Evolutionary conservation across 2,888 invertebrate species (phyloP).

Genomic region (Macaria liturata): DNA sequence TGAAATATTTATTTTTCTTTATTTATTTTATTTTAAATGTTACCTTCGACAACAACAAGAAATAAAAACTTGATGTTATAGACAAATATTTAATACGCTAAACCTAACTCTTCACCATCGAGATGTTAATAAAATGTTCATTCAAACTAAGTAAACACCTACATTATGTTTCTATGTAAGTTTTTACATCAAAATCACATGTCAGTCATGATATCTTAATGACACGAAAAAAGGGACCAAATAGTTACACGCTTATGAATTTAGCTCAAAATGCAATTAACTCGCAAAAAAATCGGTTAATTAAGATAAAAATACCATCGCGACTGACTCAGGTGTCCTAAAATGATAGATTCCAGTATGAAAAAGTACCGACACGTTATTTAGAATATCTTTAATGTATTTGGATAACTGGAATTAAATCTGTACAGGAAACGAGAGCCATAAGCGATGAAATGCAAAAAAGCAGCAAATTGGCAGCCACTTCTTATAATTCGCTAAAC

Average conservation of each 20-base stretch:
- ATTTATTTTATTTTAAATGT: too few species aligned
- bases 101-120: too few species aligned
- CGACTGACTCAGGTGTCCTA: background rate
- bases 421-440: conserved; percentile 26
- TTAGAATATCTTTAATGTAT: background rate
- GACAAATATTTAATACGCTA: too few species aligned
- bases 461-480: conserved; percentile 15
- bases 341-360: background rate
- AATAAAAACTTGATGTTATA: too few species aligned
- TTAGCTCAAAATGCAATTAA: conserved; percentile 7
- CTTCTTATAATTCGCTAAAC: conserved; percentile 16
- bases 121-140: too few species aligned
- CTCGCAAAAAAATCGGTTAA: conserved; percentile 6
- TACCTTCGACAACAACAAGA: too few species aligned
- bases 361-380: conserved; percentile 18
- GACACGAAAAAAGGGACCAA: background rate
- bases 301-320: conserved; percentile 6
- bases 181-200: too few species aligned
- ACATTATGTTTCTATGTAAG: too few species aligned
- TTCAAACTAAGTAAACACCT: too few species aligned
- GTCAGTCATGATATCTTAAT: background rate
- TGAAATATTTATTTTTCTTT: too few species aligned
- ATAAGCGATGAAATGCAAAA: conserved; percentile 25
- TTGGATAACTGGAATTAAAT: conserved; percentile 16
- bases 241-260: conserved; percentile 9